A percentile compares a stretch with the other conserved stretches of the same genome.
Conservation (phyloP, 2,797 vertebrate genomes). For the Holocentrus rufus region DNA sequence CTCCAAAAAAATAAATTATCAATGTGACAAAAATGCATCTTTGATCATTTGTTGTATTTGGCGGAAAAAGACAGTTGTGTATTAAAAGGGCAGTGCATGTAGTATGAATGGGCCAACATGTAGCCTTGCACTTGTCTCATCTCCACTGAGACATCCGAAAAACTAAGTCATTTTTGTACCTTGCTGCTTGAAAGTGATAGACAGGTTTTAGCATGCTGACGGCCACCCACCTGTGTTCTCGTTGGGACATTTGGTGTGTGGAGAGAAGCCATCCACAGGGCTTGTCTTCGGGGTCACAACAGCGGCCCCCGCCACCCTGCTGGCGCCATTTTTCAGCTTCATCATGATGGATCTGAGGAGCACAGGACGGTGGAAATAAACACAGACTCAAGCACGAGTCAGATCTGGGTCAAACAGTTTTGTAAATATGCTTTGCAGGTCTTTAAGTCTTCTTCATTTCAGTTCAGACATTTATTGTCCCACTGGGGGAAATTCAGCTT, state of each 20-base stretch:
- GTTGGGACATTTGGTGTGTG: slow-evolving; percentile 90
- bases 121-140: no score
- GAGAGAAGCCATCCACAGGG: slow-evolving; percentile 84
- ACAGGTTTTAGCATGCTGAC: slow-evolving; percentile 2
- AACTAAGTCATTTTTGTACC: slow-evolving; percentile 7
- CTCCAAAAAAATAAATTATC: no score
- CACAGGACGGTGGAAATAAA: not conserved
- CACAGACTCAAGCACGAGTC: slow-evolving; percentile 20
- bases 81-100: not conserved
- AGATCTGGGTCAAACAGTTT: slow-evolving; percentile 2
- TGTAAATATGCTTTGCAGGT: not conserved
- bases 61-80: not conserved
- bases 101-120: not conserved
- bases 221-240: slow-evolving; percentile 89
- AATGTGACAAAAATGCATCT: not conserved
- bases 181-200: not conserved
- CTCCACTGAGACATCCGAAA: slow-evolving; percentile 9
- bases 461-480: no score
- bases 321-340: slow-evolving; percentile 83
- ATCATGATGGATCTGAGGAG: slow-evolving; percentile 83
- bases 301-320: slow-evolving; percentile 88
- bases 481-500: no score
- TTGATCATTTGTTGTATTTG: not conserved
- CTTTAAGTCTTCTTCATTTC: not conserved
- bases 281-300: slow-evolving; percentile 82